Evolutionary conservation across 2,113 vertebrate species (phyloP).

Genomic region (Machaerirhynchus nigripectus): DNA sequence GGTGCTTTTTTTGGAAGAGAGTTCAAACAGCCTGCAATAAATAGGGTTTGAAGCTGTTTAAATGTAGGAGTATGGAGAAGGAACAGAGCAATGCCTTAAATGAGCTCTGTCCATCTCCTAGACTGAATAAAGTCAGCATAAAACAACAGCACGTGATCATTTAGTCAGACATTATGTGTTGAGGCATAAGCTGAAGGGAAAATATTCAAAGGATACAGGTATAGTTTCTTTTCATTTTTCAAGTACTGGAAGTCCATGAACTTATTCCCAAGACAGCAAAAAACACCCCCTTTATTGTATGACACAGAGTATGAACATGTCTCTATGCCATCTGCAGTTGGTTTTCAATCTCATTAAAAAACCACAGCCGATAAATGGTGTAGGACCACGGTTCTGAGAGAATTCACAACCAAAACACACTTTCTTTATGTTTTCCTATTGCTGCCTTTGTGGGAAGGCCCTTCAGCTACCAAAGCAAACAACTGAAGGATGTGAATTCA

Average conservation of each 20-base stretch:
- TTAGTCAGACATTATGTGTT: not conserved
- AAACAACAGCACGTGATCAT: not conserved
- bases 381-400: not conserved
- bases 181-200: not conserved
- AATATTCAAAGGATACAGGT: not conserved
- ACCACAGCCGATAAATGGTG: not conserved
- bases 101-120: not conserved
- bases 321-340: not conserved
- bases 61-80: not conserved
- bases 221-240: not conserved
- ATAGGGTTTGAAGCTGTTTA: not conserved
- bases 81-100: not conserved
- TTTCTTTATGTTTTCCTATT: not conserved
- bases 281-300: not conserved
- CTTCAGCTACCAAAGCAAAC: conserved; percentile 19
- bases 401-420: not conserved
- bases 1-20: not conserved
- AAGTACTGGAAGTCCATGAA: not conserved
- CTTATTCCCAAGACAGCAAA: not conserved
- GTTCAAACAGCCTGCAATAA: not conserved
- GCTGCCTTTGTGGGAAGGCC: conserved; percentile 18
- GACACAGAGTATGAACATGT: fast-evolving
- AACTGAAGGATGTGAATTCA: conserved; percentile 50
- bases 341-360: not conserved
- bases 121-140: not conserved